Base-by-base conservation (phyloP, 2,888 invertebrate species). In the Orthonychiurus folsomi region DNA sequence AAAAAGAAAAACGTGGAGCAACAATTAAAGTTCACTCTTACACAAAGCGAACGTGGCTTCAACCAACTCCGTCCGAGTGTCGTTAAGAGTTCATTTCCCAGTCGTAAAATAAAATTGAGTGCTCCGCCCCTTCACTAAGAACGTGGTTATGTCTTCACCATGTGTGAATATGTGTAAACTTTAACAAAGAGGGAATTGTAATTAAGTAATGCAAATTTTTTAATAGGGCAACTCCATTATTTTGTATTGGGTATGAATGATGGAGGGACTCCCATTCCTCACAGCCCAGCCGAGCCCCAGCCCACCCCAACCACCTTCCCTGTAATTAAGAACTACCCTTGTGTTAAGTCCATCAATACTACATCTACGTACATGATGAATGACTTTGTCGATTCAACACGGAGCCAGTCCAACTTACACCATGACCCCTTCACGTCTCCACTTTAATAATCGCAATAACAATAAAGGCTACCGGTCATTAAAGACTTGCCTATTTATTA, bases 381-480 rank as follows among this genome's bases (percentile, higher is more conserved):
- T 37, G 37, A 37, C 37, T 37, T 37, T 37, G 37, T 37, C 37
- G 37, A 37, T 37, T 47, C 48, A 47, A 47, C 48, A 47, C 48
- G 12, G 48, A 15, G 12, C 48, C 48, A 47, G 15, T 12, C 12
- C n/a, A 21, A 21, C 23, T 3, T 18, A 20, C 55, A 20, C 15
- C 15, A n/a, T 5, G n/a, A 5, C 52, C 23, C 52, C n/a, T 52
- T 23, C 52, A 24, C 21, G 24, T 23, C 21, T 24, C 9, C 5
- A 23, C 12, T 5, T 2, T 55, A 12, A 55, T 57, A 50, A 48
- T 50, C 59, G 26, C 59, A 59, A 59, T 48, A 59, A 50, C 48
- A 50, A 56, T 56, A 56, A 57, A 59, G 26, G 59, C 59, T 59
- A 59, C 59, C 59, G 59, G 59, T 59, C 59, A 59, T 59, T 59